These are phyloP conservation scores for Aleiodes leptofemur DNA, from an alignment of 2,888 invertebrate species.

Conservation along the genomic window DNA sequence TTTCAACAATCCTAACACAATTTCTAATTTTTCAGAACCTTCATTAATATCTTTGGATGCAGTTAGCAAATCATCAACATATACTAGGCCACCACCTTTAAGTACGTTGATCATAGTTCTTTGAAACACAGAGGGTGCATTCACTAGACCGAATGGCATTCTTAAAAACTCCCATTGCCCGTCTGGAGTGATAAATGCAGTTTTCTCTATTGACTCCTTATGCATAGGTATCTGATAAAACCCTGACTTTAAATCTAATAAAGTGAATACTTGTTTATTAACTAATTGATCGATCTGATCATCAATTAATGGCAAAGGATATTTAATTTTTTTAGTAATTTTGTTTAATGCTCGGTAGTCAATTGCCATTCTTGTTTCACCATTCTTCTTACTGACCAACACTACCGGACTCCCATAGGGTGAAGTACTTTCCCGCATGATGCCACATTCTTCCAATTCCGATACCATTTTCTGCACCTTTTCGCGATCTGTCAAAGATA, in stretches of 20 bases:
- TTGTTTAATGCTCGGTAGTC: constrained; percentile 63
- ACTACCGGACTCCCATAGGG: constrained; percentile 57
- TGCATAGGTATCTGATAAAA: constrained; percentile 14
- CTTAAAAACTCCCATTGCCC: constrained; percentile 16
- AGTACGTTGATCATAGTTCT: background rate
- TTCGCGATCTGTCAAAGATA: constrained; percentile 48
- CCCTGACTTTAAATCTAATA: constrained; percentile 60
- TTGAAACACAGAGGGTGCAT: constrained; percentile 52
- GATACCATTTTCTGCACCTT: constrained; percentile 27
- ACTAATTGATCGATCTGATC: constrained; percentile 65
- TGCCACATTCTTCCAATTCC: background rate
- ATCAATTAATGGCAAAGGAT: constrained; percentile 68
- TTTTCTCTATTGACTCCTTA: background rate
- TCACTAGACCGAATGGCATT: constrained; percentile 3
- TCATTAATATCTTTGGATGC: too few species aligned
- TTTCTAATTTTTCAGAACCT: too few species aligned
- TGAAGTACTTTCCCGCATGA: constrained; percentile 44
- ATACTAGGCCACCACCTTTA: constrained; percentile 47
- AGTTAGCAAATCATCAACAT: too few species aligned
- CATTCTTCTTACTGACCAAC: constrained; percentile 57
- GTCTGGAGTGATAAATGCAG: constrained; percentile 2
- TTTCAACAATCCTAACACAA: too few species aligned
- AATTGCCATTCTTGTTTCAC: constrained; percentile 53
- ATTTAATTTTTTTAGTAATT: constrained; percentile 63
- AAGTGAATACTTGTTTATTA: constrained; percentile 60